Conservation (phyloP, 2,113 vertebrate species). For the Proteles cristata region DNA sequence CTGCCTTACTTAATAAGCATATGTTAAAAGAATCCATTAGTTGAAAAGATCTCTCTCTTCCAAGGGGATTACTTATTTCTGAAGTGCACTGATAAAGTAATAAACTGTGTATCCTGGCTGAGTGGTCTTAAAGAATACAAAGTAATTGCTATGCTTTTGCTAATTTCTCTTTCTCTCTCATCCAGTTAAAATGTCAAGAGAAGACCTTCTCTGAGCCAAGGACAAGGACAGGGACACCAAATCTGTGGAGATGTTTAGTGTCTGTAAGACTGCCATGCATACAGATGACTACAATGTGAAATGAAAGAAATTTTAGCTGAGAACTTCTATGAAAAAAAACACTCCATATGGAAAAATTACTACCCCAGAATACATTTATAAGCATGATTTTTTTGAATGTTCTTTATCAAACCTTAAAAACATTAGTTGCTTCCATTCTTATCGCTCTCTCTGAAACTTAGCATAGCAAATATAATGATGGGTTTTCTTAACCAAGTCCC, state of each 20-base stretch:
- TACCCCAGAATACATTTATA: not conserved
- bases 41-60: constrained; percentile 14
- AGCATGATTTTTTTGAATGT: not conserved
- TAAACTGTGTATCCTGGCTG: not conserved
- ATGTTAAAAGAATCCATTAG: not conserved
- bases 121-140: not conserved
- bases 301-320: not conserved
- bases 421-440: not conserved
- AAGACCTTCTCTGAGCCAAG: not conserved
- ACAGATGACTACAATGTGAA: not conserved
- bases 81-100: not conserved
- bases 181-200: not conserved
- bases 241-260: not conserved
- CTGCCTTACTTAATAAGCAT: not conserved
- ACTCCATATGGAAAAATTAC: not conserved
- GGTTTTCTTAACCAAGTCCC: not conserved
- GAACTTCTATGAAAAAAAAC: not conserved
- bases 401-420: constrained; percentile 10
- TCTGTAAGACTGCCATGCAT: not conserved
- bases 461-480: not conserved
- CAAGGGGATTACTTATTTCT: not conserved
- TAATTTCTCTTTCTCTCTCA: not conserved
- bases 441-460: not conserved
- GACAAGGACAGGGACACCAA: not conserved
- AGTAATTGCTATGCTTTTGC: not conserved